Conservation (phyloP, 2,797 vertebrate species). For the Podargus strigoides region DNA sequence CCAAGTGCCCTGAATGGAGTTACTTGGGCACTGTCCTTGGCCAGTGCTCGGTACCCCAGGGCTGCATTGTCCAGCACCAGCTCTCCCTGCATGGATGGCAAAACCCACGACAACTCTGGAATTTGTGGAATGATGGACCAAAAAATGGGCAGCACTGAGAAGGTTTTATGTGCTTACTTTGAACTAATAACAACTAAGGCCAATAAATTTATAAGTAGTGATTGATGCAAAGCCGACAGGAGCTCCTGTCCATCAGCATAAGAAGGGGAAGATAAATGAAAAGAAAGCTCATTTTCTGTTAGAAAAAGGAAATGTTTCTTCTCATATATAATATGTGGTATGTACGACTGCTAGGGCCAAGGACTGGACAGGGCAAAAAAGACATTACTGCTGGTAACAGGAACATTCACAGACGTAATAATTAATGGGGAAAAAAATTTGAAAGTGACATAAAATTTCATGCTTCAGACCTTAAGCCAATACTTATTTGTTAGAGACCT, state of each 20-base stretch:
- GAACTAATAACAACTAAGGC: neutral
- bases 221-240: neutral
- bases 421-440: neutral
- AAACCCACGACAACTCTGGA: neutral
- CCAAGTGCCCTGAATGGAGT: neutral
- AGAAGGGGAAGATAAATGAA: neutral
- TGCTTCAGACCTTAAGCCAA: neutral
- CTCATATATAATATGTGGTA: neutral
- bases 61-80: neutral
- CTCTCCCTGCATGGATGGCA: neutral
- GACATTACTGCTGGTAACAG: neutral
- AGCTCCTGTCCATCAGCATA: neutral
- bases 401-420: neutral
- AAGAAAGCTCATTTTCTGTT: neutral
- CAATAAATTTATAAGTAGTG: neutral
- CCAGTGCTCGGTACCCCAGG: fast-evolving
- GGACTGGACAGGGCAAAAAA: neutral
- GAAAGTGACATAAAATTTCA: neutral
- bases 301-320: neutral
- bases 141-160: neutral
- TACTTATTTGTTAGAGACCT: neutral
- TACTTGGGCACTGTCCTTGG: neutral
- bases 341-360: fast-evolving
- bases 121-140: neutral
- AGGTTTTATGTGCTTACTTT: neutral